Evolutionary conservation across 2,888 invertebrate genomes (phyloP).

Genomic region (Morpho achilles): DNA sequence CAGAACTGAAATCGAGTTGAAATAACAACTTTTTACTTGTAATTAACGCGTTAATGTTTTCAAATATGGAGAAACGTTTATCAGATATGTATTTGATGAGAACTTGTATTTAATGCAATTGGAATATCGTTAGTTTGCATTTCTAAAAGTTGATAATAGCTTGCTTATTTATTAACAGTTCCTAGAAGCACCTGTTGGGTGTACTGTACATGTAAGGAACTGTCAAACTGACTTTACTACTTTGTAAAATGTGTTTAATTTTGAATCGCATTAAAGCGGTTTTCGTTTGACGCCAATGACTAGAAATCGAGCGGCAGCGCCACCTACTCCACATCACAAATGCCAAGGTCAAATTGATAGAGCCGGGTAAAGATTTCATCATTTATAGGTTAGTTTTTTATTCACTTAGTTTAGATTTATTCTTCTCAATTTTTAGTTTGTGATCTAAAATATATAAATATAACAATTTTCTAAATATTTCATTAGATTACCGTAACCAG

Average conservation of each 20-base stretch:
- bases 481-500: too few relatives aligned
- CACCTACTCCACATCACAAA: slow-evolving; percentile 25
- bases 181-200: slow-evolving; percentile 31
- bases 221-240: slow-evolving; percentile 23
- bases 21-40: neutral
- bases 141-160: slow-evolving; percentile 16
- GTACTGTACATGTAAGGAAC: slow-evolving; percentile 26
- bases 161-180: slow-evolving; percentile 24
- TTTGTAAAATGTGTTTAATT: slow-evolving; percentile 12
- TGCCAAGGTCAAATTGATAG: slow-evolving; percentile 28
- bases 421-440: too few relatives aligned
- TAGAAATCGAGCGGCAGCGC: slow-evolving; percentile 26
- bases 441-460: too few relatives aligned
- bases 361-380: slow-evolving; percentile 14
- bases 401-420: neutral
- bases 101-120: neutral
- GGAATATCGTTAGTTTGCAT: slow-evolving; percentile 1
- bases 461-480: too few relatives aligned
- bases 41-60: neutral
- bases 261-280: neutral
- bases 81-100: neutral
- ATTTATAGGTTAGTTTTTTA: slow-evolving; percentile 18
- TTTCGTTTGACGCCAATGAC: slow-evolving; percentile 4
- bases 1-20: slow-evolving; percentile 2
- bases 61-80: neutral